Evolutionary conservation across 2,797 vertebrate genomes (phyloP).

Genomic region (Poecilia picta): DNA sequence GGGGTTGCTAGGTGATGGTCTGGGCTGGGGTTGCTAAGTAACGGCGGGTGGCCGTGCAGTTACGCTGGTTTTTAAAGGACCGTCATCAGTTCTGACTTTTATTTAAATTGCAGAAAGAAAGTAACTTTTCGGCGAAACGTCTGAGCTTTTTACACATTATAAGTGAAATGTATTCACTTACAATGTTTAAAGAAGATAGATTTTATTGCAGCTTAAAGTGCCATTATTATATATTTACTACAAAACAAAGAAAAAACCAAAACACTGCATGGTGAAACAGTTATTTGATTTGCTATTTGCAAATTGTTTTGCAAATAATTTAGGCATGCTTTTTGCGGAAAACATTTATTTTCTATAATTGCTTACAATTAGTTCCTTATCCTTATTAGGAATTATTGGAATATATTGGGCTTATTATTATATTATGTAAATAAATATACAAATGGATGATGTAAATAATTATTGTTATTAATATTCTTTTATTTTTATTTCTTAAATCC

Average conservation of each 20-base stretch:
- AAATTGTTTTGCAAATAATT: not conserved
- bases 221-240: not conserved
- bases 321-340: not conserved
- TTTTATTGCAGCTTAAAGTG: slow-evolving; percentile 6
- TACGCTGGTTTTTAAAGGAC: slow-evolving; percentile 10
- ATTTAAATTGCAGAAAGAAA: not conserved
- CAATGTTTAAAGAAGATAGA: not conserved
- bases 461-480: not conserved
- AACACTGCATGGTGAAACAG: not conserved
- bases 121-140: too few relatives aligned
- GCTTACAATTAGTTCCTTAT: too few relatives aligned
- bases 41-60: not conserved
- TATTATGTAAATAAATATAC: not conserved
- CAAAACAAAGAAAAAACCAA: not conserved
- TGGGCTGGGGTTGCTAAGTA: too few relatives aligned
- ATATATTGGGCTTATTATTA: not conserved
- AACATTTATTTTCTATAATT: too few relatives aligned
- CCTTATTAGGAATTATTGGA: too few relatives aligned
- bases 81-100: slow-evolving; percentile 1
- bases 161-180: too few relatives aligned
- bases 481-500: too few relatives aligned
- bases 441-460: not conserved
- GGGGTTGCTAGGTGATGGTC: too few relatives aligned
- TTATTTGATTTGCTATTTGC: not conserved
- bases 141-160: too few relatives aligned